These are phyloP conservation scores for Parnassius glacialis DNA, from an alignment of 2,888 invertebrate species.

Conservation along the genomic window DNA sequence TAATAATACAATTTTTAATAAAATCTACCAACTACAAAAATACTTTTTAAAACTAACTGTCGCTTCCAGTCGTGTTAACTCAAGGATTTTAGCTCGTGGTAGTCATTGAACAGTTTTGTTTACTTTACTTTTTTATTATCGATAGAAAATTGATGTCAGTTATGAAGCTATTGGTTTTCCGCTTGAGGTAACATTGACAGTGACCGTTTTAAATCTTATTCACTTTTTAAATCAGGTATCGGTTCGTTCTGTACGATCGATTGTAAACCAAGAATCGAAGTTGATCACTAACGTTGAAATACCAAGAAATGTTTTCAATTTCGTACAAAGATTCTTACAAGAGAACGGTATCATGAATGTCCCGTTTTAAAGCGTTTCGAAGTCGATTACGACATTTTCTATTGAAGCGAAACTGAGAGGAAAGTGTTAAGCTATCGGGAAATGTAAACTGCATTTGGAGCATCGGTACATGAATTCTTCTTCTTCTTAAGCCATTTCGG, in stretches of 20 bases:
- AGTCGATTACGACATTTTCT: neutral
- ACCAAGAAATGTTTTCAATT: neutral
- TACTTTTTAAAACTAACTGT: neutral
- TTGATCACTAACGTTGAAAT: neutral
- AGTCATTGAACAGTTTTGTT: conserved; percentile 42
- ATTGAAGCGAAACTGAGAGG: neutral
- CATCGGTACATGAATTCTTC: no score
- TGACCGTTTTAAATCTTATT: conserved; percentile 5
- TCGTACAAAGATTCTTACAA: neutral
- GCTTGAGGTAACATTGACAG: conserved; percentile 10
- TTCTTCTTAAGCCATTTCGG: no score
- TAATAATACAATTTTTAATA: no score
- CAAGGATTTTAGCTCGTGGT: conserved; percentile 47
- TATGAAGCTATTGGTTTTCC: conserved; percentile 38
- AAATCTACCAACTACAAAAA: no score
- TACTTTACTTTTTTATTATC: conserved; percentile 63
- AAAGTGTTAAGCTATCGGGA: no score
- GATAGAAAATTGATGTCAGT: conserved; percentile 51
- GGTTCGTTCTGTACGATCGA: neutral
- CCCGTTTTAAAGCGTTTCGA: neutral
- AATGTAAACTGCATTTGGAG: no score
- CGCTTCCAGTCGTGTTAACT: conserved; percentile 42
- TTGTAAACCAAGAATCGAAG: neutral
- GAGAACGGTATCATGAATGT: neutral
- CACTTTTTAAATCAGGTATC: neutral